Base-by-base conservation (phyloP, 1,140 invertebrate species). In the Macrobrachium nipponense region DNA sequence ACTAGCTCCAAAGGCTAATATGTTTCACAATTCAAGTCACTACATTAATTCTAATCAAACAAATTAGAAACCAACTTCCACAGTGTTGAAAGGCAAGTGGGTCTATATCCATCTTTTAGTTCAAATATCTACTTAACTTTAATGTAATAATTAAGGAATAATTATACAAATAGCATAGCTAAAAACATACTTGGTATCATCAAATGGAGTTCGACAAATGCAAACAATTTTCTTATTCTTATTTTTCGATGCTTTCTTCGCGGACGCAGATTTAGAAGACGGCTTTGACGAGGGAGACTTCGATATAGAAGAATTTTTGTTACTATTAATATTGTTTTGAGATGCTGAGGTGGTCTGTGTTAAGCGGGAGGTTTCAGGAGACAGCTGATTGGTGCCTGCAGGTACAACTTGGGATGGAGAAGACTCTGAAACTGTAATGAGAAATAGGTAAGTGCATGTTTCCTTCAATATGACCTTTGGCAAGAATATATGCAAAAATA, bases 151-250 rank as follows among this genome's bases (percentile, higher is more conserved):
- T 8, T 10, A 27, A 66, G 20, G 18, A 86, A 62, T 17, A 72
- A 59, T 80, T 23, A 17, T 23, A 81, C 36, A 15, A 75, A 68
- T 6, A 88, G 60, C 17, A 78, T 58, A 82, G 73, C 14, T 43
- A 61, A 79, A 43, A 80, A 86, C 93, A 91, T 91, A 96, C 95
- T 97, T 97, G 15, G 96, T 96, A 90, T 97, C 96, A 91, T 99
- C 98, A 91, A 98, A 99, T 8, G 97, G 97, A 61, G 96, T 98
- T 90, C 96, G 94, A 91, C 98, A 99, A 27, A 98, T 92, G 91
- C 98, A 99, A 89, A 98, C 96, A 0, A 98, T 92, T 90, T 97
- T 97, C 88, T 96, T 95, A 88, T 95, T 95, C 90, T 95, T 95
- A 87, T 89, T 87, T 68, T 88, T 88, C 17, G 82, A 14, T 36